Evolutionary conservation across 2,113 vertebrate species (phyloP).

Genomic region (Callocephalon fimbriatum): DNA sequence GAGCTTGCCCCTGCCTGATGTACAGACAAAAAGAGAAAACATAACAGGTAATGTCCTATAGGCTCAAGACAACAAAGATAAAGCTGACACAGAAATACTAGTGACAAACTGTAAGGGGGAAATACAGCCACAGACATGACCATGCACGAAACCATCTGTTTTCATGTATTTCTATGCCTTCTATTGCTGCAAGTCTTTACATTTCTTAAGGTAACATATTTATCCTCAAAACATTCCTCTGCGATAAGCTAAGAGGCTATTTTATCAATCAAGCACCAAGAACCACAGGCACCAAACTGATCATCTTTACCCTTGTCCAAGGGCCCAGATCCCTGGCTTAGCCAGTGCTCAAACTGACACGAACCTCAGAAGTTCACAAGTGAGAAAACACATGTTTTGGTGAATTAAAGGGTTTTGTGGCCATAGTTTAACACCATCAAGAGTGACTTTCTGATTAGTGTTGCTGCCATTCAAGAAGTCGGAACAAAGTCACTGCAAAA

Average conservation of each 20-base stretch:
- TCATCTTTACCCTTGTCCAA: not conserved
- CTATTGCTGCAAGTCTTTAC: not conserved
- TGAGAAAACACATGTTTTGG: not conserved
- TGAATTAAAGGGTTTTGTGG: not conserved
- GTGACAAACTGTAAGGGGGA: not conserved
- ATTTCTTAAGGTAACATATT: not conserved
- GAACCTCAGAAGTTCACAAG: not conserved
- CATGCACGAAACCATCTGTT: not conserved
- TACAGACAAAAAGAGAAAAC: constrained; percentile 6
- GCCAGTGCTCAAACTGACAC: not conserved
- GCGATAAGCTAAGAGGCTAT: not conserved
- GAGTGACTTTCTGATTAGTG: not conserved
- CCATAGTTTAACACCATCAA: not conserved
- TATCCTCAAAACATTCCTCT: not conserved
- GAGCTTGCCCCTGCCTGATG: constrained; percentile 51
- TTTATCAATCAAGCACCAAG: not conserved
- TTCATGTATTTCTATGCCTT: not conserved
- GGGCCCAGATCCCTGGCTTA: not conserved
- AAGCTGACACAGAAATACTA: not conserved
- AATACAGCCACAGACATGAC: not conserved
- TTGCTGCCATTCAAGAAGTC: not conserved
- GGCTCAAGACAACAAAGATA: not conserved
- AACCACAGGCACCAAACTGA: not conserved
- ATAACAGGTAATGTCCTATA: not conserved
- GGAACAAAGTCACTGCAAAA: not conserved